phyloP scores from a whole-genome alignment of 2,888 invertebrate species.

The Phorcus lineatus region DNA sequence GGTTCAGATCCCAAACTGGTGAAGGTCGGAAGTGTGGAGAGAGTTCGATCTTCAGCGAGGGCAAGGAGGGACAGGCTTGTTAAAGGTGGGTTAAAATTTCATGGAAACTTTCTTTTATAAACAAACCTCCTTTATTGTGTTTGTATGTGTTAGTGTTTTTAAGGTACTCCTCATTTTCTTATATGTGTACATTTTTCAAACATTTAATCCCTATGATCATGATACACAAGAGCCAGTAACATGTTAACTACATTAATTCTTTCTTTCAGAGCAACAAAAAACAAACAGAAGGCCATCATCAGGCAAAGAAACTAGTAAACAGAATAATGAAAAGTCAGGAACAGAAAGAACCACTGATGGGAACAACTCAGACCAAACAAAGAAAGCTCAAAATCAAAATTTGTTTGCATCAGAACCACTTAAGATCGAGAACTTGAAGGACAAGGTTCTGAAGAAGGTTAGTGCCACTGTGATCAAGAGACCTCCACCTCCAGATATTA shows the following conservation, averaged over 20 bases:
- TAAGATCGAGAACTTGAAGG: conserved; percentile 24
- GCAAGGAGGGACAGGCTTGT: neutral
- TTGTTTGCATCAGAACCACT: conserved; percentile 14
- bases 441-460: conserved; percentile 55
- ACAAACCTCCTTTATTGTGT: too few species aligned
- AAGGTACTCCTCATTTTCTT: too few species aligned
- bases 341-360: too few species aligned
- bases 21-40: neutral
- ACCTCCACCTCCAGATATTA: neutral
- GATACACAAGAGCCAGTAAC: too few species aligned
- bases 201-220: too few species aligned
- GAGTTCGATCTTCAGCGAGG: neutral
- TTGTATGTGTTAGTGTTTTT: too few species aligned
- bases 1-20: neutral
- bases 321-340: too few species aligned
- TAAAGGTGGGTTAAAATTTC: too few species aligned
- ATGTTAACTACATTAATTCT: too few species aligned
- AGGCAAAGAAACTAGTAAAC: neutral
- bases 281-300: neutral
- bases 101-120: too few species aligned
- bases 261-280: conserved; percentile 9
- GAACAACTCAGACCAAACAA: neutral
- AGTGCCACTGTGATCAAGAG: conserved; percentile 53
- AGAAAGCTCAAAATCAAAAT: neutral
- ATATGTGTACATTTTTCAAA: too few species aligned